These are phyloP conservation scores for Conus betulinus DNA, from an alignment of 1,140 invertebrate genomes.

Conservation along the genomic window DNA sequence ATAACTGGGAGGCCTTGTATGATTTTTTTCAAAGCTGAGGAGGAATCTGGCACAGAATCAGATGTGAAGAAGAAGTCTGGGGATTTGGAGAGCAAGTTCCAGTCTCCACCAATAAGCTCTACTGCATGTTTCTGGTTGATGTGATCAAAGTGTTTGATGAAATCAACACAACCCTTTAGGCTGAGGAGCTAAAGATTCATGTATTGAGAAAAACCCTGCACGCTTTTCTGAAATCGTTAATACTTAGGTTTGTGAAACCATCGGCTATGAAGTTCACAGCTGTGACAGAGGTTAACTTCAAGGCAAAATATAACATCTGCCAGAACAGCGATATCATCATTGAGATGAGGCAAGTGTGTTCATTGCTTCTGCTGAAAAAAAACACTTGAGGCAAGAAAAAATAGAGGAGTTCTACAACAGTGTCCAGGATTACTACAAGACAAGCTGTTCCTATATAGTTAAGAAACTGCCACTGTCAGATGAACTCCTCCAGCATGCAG, in stretches of 20 bases:
- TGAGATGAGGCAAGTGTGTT: constrained; percentile 17
- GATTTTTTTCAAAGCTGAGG: constrained; percentile 19
- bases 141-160: not conserved
- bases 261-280: not conserved
- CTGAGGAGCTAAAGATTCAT: not conserved
- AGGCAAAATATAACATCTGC: not conserved
- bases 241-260: constrained; percentile 18
- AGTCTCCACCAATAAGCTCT: constrained; percentile 20
- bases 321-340: not conserved
- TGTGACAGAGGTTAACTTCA: not conserved
- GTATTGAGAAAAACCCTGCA: not conserved
- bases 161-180: constrained; percentile 19
- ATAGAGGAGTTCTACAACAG: not conserved
- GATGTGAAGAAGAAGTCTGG: constrained; percentile 9
- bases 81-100: not conserved
- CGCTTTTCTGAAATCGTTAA: not conserved
- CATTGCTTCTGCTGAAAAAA: not conserved
- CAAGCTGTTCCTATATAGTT: not conserved
- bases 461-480: constrained; percentile 25
- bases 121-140: constrained; percentile 24
- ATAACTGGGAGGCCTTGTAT: not conserved
- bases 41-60: not conserved
- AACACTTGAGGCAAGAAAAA: not conserved
- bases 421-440: not conserved
- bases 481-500: constrained; percentile 14